Conservation (phyloP, 2,113 vertebrate genomes). For the Plecotus auritus region DNA sequence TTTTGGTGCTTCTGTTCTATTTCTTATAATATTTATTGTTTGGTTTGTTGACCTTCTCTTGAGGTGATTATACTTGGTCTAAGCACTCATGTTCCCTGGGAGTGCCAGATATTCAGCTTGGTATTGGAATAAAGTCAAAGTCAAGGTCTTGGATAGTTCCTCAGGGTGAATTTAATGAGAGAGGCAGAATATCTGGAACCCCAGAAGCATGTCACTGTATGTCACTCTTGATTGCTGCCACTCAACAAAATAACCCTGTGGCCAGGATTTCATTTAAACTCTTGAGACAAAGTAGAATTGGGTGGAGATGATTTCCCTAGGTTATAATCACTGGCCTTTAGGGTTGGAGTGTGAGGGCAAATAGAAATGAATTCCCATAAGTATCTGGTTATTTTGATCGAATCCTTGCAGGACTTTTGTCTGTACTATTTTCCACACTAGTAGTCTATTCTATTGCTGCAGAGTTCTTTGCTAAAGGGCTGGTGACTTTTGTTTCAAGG, state of each 20-base stretch:
- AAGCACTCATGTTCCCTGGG: background rate
- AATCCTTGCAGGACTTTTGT: background rate
- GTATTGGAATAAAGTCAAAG: background rate
- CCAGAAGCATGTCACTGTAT: background rate
- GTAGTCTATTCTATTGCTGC: background rate
- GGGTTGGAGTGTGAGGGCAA: background rate
- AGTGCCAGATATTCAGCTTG: background rate
- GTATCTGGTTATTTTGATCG: conserved; percentile 27
- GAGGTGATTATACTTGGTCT: background rate
- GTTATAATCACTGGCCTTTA: background rate
- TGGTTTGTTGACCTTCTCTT: background rate
- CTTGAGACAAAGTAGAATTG: background rate
- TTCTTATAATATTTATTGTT: background rate
- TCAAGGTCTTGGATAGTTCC: background rate
- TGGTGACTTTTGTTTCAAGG: background rate
- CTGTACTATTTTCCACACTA: background rate
- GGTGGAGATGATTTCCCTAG: background rate
- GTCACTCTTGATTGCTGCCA: background rate
- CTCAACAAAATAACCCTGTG: background rate
- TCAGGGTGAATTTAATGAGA: background rate
- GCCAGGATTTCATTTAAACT: background rate
- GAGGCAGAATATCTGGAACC: background rate
- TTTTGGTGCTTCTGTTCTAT: background rate
- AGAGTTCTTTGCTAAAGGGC: background rate
- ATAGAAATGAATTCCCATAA: background rate